Conservation (phyloP, 2,888 invertebrate species). For the Plagiodera versicolora region DNA sequence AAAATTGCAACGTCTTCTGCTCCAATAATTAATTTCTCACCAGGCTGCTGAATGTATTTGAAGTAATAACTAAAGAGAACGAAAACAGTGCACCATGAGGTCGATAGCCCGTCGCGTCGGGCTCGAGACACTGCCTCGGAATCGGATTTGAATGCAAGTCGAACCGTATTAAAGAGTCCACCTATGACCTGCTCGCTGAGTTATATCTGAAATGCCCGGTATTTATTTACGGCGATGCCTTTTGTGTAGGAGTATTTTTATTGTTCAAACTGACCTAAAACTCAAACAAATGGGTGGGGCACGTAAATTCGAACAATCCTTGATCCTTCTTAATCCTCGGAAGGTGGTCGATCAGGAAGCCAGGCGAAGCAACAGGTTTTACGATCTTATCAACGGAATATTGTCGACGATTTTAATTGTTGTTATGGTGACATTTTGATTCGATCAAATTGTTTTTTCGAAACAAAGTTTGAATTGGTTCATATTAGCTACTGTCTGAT, state of each 20-base stretch:
- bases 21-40: too few species aligned
- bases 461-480: too few species aligned
- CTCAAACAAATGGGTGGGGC: conserved; percentile 31
- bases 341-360: not conserved
- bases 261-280: conserved; percentile 41
- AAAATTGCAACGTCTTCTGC: too few species aligned
- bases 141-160: conserved; percentile 14
- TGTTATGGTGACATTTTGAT: not conserved
- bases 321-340: not conserved
- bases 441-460: too few species aligned
- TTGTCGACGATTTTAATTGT: not conserved
- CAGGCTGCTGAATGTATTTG: too few species aligned
- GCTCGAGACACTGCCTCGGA: conserved; percentile 4
- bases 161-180: conserved; percentile 38
- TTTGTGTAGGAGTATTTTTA: conserved; percentile 39
- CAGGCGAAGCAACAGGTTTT: not conserved
- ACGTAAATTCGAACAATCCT: conserved; percentile 1
- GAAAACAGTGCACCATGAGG: too few species aligned
- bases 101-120: too few species aligned
- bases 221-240: conserved; percentile 35
- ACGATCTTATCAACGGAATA: too few species aligned
- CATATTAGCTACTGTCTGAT: too few species aligned
- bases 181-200: conserved; percentile 37
- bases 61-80: too few species aligned
- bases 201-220: conserved; percentile 39